Base-by-base conservation (phyloP, 2,888 invertebrate genomes). In the Nasonovia ribisnigri region DNA sequence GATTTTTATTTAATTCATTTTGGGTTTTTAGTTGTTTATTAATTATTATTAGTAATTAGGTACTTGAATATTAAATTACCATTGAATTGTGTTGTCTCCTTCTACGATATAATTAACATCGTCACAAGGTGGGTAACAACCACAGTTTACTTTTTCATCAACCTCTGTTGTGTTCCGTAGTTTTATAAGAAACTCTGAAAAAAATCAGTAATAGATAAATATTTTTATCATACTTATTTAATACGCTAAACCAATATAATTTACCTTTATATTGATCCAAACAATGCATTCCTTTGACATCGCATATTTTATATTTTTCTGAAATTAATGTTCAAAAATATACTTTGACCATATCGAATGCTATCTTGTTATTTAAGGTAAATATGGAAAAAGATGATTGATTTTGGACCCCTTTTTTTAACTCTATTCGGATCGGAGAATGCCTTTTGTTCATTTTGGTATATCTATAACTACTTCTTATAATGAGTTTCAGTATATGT, bases 81-180 rank as follows among this genome's bases (percentile, higher is more conserved):
- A 96, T 96, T 29, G 96, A 94, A 96, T 95, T 3, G 95, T 95
- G 89, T 96, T 96, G 84, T 95, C 95, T 46, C 95, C 95, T 94
- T 97, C 97, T 26, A 97, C 96, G 24, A 97, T 96, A 95, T 97
- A 97, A 95, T 97, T 97, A 0, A 97, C 97, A 95, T 97, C 97
- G 95, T 97, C 97, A 95, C 97, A 97, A 94, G 97, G 96, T 26
- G 97, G 96, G 93, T 96, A 96, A 95, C 97, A 97, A 60, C 96
- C 96, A 95, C 97, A 97, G 0, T 93, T 84, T 95, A 97, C 96
- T 91, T 97, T 96, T 95, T 96, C 96, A 95, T 96, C 96, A 43
- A 96, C 96, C 48, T 95, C 95, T 84, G 96, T 96, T 20, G 94
- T 94, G 88, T 95, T 94, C 95, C 96, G 96, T 16, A 97, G 95